Conservation (phyloP, 2,888 invertebrate species). For the Caenorhabditis wallacei region DNA sequence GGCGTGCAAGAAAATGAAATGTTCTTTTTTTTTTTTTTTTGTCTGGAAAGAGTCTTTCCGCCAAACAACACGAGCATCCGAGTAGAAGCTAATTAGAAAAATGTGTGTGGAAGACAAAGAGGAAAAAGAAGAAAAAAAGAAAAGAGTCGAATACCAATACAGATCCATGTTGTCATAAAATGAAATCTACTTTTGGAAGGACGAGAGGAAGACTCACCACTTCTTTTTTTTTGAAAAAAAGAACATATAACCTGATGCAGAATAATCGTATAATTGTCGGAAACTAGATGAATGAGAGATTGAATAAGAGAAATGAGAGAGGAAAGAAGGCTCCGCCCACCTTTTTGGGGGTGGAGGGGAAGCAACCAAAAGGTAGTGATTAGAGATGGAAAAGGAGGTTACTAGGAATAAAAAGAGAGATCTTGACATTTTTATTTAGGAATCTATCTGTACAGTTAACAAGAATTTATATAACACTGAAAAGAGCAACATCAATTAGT, state of each 20-base stretch:
- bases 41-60: slow-evolving; percentile 12
- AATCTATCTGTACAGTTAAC: not conserved
- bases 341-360: slow-evolving; percentile 7
- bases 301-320: slow-evolving; percentile 1
- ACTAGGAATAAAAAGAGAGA: not conserved
- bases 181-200: slow-evolving; percentile 7
- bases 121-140: not conserved
- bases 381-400: not conserved
- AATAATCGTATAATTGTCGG: slow-evolving; percentile 64
- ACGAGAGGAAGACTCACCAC: not conserved
- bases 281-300: slow-evolving; percentile 50
- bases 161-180: slow-evolving; percentile 38
- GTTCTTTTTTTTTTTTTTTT: slow-evolving; percentile 35
- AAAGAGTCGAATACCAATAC: slow-evolving; percentile 30
- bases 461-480: not conserved
- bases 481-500: slow-evolving; percentile 1
- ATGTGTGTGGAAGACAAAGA: slow-evolving; percentile 30
- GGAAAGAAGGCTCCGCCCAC: slow-evolving; percentile 35
- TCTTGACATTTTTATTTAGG: not conserved
- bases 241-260: slow-evolving; percentile 56
- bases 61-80: slow-evolving; percentile 57
- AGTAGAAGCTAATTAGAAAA: slow-evolving; percentile 62
- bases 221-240: slow-evolving; percentile 43
- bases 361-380: slow-evolving; percentile 28
- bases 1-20: slow-evolving; percentile 55